Conservation (phyloP, 2,113 vertebrate genomes). For the Sphaerodactylus townsendi region DNA sequence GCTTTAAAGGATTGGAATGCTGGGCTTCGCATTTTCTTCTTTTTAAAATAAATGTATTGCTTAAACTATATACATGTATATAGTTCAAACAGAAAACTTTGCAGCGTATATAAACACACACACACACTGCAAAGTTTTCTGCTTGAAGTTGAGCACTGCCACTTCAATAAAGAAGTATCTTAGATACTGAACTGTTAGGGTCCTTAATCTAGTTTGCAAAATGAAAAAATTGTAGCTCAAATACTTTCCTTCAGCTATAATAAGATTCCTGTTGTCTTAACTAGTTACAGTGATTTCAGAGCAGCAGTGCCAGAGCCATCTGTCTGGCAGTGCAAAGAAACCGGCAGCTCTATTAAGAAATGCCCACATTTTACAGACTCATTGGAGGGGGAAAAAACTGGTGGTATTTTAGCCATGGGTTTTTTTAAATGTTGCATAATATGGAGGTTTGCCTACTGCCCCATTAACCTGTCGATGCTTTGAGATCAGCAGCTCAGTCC, state of each 20-base stretch:
- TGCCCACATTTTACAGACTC: background rate
- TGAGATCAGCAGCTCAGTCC: background rate
- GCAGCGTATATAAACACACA: too few species aligned
- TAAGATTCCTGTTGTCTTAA: conserved; percentile 41
- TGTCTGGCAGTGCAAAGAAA: conserved; percentile 34
- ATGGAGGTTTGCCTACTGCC: conserved; percentile 35
- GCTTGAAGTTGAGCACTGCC: conserved; percentile 20
- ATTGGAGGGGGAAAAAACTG: background rate
- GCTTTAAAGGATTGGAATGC: background rate
- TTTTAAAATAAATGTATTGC: conserved; percentile 19
- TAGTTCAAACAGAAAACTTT: too few species aligned
- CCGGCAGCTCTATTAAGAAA: conserved; percentile 7
- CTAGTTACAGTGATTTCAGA: conserved; percentile 29
- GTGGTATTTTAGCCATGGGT: conserved; percentile 27
- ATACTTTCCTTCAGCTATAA: conserved; percentile 32
- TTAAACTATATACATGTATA: background rate
- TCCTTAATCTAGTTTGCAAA: conserved; percentile 35
- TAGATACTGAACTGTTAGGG: background rate
- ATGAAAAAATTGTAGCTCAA: conserved; percentile 40
- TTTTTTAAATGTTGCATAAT: conserved; percentile 15
- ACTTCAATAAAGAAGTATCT: conserved; percentile 21
- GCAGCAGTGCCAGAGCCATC: conserved; percentile 20
- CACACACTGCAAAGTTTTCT: conserved; percentile 20
- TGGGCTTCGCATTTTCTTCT: background rate
- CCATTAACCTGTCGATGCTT: conserved; percentile 38